These are phyloP conservation scores for Amia ocellicauda DNA, from an alignment of 2,113 vertebrate species.

Conservation along the genomic window DNA sequence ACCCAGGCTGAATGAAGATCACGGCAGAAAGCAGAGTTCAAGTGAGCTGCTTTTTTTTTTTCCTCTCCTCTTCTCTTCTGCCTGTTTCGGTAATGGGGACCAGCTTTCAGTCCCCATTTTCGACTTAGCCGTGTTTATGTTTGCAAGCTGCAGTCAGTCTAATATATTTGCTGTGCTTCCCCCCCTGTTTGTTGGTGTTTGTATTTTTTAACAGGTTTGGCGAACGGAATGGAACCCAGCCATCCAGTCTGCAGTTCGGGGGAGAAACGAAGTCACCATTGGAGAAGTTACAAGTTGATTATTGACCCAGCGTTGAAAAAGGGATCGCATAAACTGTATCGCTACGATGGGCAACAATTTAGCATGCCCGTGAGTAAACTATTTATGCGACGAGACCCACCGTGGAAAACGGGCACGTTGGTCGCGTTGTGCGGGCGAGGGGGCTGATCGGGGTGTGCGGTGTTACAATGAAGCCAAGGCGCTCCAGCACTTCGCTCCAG, in stretches of 20 bases:
- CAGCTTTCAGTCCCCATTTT: slow-evolving; percentile 44
- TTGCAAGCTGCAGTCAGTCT: slow-evolving; percentile 39
- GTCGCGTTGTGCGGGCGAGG: slow-evolving; percentile 49
- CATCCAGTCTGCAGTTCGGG: slow-evolving; percentile 85
- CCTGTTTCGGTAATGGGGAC: slow-evolving; percentile 60
- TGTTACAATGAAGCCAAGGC: slow-evolving; percentile 39
- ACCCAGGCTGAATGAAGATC: slow-evolving; percentile 82
- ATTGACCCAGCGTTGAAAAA: slow-evolving; percentile 97
- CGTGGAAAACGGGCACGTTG: slow-evolving; percentile 31
- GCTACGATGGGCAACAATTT: slow-evolving; percentile 95
- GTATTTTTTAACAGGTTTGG: slow-evolving; percentile 76
- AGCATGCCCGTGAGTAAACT: slow-evolving; percentile 82
- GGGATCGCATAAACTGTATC: slow-evolving; percentile 93
- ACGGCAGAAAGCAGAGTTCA: slow-evolving; percentile 88
- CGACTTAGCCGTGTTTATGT: slow-evolving; percentile 11
- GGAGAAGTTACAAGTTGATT: slow-evolving; percentile 99
- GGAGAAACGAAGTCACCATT: slow-evolving; percentile 96
- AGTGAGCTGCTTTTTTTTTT: slow-evolving; percentile 70
- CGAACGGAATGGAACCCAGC: slow-evolving; percentile 95
- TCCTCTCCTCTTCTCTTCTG: slow-evolving; percentile 45
- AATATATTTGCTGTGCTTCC: slow-evolving; percentile 1
- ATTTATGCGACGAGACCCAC: slow-evolving; percentile 3
- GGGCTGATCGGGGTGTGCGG: slow-evolving; percentile 36
- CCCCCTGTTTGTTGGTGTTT: neutral
- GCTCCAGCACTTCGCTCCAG: slow-evolving; percentile 30